Percentiles rank a stretch among this genome's conserved stretches.
Evolutionary conservation across 2,888 invertebrate species (phyloP).

Genomic region (Erannis defoliaria): DNA sequence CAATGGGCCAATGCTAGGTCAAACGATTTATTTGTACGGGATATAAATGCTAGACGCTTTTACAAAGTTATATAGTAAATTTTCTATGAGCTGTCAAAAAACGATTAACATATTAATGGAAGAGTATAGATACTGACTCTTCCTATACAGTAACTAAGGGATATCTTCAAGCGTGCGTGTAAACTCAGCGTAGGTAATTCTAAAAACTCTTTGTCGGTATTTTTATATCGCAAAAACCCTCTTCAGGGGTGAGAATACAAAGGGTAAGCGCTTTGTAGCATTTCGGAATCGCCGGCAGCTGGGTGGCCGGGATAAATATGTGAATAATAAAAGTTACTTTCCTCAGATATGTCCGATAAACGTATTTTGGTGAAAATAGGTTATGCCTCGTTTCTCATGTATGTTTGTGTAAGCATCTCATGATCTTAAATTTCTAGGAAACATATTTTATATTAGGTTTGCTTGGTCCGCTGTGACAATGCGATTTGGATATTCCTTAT

Average conservation of each 20-base stretch:
- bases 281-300: slow-evolving; percentile 22
- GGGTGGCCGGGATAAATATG: slow-evolving; percentile 23
- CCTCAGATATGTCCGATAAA: slow-evolving; percentile 1
- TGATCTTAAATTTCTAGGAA: neutral
- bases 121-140: slow-evolving; percentile 3
- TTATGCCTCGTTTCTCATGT: neutral
- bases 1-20: no score
- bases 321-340: slow-evolving; percentile 18
- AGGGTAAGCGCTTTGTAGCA: slow-evolving; percentile 36
- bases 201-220: slow-evolving; percentile 40
- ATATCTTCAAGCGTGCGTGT: slow-evolving; percentile 23
- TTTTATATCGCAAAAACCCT: slow-evolving; percentile 39
- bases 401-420: neutral
- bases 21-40: no score
- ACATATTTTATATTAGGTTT: no score
- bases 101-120: no score
- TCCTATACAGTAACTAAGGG: slow-evolving; percentile 3
- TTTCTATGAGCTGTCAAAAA: no score
- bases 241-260: slow-evolving; percentile 27
- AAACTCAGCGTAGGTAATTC: slow-evolving; percentile 29
- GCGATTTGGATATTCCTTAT: no score
- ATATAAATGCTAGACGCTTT: no score
- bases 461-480: no score
- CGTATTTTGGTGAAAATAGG: slow-evolving; percentile 13
- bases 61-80: no score